Conservation (phyloP, 2,113 vertebrate genomes). For the Sarotherodon lohbergeri region DNA sequence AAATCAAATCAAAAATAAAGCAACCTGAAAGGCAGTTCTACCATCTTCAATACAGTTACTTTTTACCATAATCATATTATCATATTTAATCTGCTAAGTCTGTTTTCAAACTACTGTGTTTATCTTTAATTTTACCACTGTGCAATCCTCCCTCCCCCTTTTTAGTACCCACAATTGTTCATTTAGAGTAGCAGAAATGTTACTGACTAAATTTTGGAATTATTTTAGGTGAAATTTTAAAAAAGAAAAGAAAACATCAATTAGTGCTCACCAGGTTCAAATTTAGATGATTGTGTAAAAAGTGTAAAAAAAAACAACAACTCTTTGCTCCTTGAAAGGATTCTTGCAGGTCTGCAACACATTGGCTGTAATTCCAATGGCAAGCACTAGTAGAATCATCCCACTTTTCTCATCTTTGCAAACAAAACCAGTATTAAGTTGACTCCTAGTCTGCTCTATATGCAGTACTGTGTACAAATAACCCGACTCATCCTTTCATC, state of each 20-base stretch:
- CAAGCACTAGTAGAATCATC: background rate
- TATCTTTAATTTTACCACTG: background rate
- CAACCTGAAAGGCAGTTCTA: background rate
- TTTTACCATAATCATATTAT: background rate
- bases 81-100: background rate
- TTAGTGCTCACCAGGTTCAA: background rate
- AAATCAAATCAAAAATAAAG: background rate
- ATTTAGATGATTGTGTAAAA: background rate
- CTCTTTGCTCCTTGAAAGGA: background rate
- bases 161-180: background rate
- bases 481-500: constrained; percentile 18
- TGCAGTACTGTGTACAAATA: background rate
- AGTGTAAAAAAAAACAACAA: rapidly evolving
- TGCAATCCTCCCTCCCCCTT: background rate
- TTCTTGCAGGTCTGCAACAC: background rate
- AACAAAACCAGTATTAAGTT: background rate
- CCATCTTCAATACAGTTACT: background rate
- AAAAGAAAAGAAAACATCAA: background rate
- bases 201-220: background rate
- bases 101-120: background rate
- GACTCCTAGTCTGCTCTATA: constrained; percentile 7
- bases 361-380: background rate
- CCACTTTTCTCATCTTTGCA: background rate
- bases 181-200: background rate
- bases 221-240: background rate